These are phyloP conservation scores for Mus pahari DNA, from an alignment of 2,113 vertebrate species.

Conservation along the genomic window DNA sequence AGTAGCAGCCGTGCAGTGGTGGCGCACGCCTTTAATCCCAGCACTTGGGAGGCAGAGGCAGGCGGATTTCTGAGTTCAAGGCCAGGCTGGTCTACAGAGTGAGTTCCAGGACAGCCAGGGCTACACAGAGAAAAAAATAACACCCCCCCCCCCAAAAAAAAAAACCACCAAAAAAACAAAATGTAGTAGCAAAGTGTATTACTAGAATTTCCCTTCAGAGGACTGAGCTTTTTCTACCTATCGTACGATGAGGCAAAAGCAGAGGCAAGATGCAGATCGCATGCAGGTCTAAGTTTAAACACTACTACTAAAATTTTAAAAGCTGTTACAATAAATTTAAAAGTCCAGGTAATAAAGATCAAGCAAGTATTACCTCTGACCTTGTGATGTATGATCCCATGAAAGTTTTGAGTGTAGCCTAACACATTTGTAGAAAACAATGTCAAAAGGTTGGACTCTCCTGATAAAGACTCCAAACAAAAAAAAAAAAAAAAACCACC, in stretches of 20 bases:
- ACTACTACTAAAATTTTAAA: conserved; percentile 12
- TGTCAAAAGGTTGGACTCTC: not conserved
- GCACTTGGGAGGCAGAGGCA: no score
- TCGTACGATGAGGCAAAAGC: not conserved
- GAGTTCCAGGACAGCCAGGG: no score
- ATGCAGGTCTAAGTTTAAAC: not conserved
- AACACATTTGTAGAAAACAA: not conserved
- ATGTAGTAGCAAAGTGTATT: not conserved
- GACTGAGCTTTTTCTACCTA: not conserved
- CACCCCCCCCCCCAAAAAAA: no score
- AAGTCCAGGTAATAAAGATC: conserved; percentile 31
- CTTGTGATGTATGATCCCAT: no score
- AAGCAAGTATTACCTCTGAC: not conserved
- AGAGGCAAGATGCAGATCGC: conserved; percentile 22
- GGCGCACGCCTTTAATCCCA: no score
- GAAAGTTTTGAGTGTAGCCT: not conserved
- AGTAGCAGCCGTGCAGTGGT: not conserved
- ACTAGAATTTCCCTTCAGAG: not conserved
- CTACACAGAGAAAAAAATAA: no score
- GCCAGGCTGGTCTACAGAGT: no score
- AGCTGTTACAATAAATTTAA: conserved; percentile 13
- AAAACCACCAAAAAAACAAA: no score
- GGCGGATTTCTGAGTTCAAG: no score
- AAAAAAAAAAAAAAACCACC: no score
- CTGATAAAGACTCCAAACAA: not conserved